Evolutionary conservation across 1,140 invertebrate genomes (phyloP).

Genomic region (Galleria mellonella): DNA sequence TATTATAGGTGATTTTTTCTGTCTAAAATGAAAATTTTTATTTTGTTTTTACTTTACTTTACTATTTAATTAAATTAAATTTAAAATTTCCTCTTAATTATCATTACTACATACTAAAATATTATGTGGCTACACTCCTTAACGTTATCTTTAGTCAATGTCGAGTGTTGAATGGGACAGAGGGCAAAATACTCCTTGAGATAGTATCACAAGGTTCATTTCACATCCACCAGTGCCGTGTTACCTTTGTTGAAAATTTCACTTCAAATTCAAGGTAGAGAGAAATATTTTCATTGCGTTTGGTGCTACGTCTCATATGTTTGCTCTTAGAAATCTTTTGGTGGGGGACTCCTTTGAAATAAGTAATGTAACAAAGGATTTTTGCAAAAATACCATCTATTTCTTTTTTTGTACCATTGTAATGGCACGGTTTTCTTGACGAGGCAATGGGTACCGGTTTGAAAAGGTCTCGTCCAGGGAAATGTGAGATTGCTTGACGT

Average conservation of each 20-base stretch:
- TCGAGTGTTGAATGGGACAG: background rate
- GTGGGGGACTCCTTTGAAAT: conserved; percentile 4
- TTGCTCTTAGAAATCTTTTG: conserved; percentile 5
- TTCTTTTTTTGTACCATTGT: too few relatives aligned
- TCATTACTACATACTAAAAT: too few relatives aligned
- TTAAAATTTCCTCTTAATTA: too few relatives aligned
- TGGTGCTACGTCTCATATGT: conserved; percentile 1
- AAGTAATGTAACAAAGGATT: conserved; percentile 6
- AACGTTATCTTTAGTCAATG: background rate
- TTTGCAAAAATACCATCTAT: conserved; percentile 1
- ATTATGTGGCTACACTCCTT: background rate
- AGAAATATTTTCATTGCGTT: conserved; percentile 8
- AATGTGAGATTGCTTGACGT: too few relatives aligned
- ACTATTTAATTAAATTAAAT: too few relatives aligned
- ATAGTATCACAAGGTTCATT: background rate
- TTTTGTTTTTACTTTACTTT: too few relatives aligned
- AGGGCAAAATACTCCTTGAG: background rate
- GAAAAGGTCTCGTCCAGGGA: too few relatives aligned
- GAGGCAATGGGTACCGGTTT: too few relatives aligned
- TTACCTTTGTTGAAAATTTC: conserved; percentile 1
- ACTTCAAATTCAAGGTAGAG: background rate
- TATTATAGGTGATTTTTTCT: too few relatives aligned
- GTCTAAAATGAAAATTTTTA: too few relatives aligned
- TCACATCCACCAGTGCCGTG: background rate
- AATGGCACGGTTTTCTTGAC: too few relatives aligned